Conservation (phyloP, 37 sponge, comb jelly and placozoan species). For the Haliclona indistincta region DNA sequence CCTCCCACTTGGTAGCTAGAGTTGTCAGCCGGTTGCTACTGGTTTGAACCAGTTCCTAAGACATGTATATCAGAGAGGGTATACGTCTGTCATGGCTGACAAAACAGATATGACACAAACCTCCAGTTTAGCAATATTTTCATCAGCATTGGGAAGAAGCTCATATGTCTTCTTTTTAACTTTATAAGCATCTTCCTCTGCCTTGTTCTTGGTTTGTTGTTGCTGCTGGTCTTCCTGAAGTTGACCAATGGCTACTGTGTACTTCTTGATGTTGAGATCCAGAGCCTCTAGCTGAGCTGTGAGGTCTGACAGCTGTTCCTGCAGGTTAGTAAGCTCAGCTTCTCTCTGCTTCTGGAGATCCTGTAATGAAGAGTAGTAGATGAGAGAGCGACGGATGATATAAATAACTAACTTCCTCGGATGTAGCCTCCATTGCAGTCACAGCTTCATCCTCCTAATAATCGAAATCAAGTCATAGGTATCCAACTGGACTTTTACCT, state of each 20-base stretch:
- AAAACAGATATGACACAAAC: neutral
- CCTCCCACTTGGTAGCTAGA: slow-evolving; percentile 82
- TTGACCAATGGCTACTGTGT: slow-evolving; percentile 38
- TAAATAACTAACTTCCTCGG: slow-evolving; percentile 41
- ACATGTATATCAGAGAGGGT: neutral
- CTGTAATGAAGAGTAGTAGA: slow-evolving; percentile 20
- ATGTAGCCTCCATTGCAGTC: slow-evolving; percentile 38
- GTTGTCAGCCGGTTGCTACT: slow-evolving; percentile 75
- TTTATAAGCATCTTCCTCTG: slow-evolving; percentile 74
- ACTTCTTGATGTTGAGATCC: slow-evolving; percentile 83
- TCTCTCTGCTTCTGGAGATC: slow-evolving; percentile 78
- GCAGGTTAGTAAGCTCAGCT: slow-evolving; percentile 66
- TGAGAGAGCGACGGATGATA: neutral
- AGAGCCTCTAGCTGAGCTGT: slow-evolving; percentile 69
- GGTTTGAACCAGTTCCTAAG: slow-evolving; percentile 58
- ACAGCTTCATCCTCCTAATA: slow-evolving; percentile 49
- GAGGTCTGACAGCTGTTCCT: slow-evolving; percentile 62
- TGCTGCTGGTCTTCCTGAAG: slow-evolving; percentile 46
- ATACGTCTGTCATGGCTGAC: neutral
- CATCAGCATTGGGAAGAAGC: slow-evolving; percentile 86
- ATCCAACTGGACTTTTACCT: slow-evolving; percentile 20
- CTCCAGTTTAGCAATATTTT: slow-evolving; percentile 71
- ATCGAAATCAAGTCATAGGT: neutral
- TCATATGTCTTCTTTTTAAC: slow-evolving; percentile 82
- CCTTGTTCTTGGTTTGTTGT: slow-evolving; percentile 52